Evolutionary conservation across 2,113 vertebrate genomes (phyloP).

Genomic region (Empidonax alnorum): DNA sequence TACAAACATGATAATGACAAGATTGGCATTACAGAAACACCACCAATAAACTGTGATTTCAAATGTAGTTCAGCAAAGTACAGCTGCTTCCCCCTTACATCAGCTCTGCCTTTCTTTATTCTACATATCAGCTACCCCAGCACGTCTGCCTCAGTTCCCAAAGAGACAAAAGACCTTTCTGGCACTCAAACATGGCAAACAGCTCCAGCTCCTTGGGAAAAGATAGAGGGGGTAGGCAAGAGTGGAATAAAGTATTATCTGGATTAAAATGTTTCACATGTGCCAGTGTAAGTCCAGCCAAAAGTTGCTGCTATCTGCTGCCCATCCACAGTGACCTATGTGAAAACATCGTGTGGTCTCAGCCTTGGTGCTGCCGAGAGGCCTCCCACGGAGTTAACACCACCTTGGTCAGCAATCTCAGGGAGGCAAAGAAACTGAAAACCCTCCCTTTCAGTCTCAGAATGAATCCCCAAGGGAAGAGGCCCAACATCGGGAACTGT

Average conservation of each 20-base stretch:
- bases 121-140: conserved; percentile 65
- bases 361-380: background rate
- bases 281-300: background rate
- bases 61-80: background rate
- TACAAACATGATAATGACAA: background rate
- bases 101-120: conserved; percentile 51
- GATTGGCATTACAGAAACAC: background rate
- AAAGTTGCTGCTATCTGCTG: background rate
- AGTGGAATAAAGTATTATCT: background rate
- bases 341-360: background rate
- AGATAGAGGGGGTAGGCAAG: conserved; percentile 36
- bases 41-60: background rate
- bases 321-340: background rate
- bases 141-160: conserved; percentile 69
- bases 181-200: conserved; percentile 64
- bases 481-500: background rate
- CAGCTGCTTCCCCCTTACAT: conserved; percentile 62
- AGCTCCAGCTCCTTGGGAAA: conserved; percentile 37
- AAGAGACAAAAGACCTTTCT: conserved; percentile 68
- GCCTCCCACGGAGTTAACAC: background rate
- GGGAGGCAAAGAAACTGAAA: background rate
- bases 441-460: background rate
- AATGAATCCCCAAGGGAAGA: background rate
- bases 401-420: background rate
- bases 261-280: conserved; percentile 6